Percentiles rank a stretch among this genome's conserved stretches.
Conservation (phyloP, 2,888 invertebrate species). For the Cloeon dipterum region DNA sequence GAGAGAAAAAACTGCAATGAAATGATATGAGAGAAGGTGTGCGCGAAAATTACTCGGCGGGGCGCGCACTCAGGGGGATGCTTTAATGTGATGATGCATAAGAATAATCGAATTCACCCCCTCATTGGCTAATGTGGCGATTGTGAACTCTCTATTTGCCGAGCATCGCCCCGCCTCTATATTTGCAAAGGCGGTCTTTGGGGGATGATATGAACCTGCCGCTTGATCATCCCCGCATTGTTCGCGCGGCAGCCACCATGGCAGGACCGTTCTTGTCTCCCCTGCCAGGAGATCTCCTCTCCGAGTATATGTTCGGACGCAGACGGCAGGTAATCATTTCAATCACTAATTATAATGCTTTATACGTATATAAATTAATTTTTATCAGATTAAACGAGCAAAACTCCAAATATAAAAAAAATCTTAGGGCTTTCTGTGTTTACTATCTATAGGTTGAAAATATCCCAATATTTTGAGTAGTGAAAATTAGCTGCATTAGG, state of each 20-base stretch:
- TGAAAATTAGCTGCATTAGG: no score
- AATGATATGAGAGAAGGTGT: no score
- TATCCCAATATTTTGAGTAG: no score
- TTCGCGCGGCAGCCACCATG: conserved; percentile 23
- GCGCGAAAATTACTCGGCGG: no score
- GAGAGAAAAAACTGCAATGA: no score
- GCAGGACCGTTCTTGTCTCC: conserved; percentile 73
- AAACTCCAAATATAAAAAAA: no score
- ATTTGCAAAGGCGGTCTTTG: neutral
- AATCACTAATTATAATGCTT: no score
- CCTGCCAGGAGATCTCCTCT: conserved; percentile 64
- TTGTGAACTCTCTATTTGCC: neutral
- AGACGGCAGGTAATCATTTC: conserved; percentile 39
- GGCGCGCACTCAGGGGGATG: no score
- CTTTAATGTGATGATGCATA: neutral
- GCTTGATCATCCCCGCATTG: neutral
- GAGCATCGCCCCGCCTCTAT: neutral
- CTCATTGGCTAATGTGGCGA: neutral
- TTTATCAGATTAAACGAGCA: no score
- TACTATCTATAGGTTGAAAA: no score
- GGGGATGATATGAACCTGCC: neutral
- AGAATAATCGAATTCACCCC: neutral
- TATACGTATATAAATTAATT: no score
- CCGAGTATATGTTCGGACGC: conserved; percentile 82
- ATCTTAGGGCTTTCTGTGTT: no score